Evolutionary conservation across 2,113 vertebrate genomes (phyloP).

Genomic region (Thermophis baileyi): DNA sequence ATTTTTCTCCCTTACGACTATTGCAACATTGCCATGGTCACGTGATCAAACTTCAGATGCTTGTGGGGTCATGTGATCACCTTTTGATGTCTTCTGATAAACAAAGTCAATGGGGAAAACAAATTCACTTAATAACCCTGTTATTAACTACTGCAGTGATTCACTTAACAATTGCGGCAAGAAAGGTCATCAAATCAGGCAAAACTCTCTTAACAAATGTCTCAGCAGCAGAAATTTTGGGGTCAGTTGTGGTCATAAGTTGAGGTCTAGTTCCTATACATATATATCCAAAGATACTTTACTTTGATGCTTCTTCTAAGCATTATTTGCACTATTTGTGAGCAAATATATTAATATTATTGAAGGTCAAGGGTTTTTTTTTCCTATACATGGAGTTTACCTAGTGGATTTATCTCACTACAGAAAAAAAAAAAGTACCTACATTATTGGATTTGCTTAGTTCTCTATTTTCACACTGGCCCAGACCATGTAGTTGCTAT

Average conservation of each 20-base stretch:
- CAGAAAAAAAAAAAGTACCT: background rate
- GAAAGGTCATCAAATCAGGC: background rate
- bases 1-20: background rate
- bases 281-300: background rate
- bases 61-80: background rate
- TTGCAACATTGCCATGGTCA: background rate
- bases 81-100: background rate
- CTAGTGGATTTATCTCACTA: background rate
- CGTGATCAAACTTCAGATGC: background rate
- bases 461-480: background rate
- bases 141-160: background rate
- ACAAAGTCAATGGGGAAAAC: background rate
- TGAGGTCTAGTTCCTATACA: background rate
- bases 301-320: background rate
- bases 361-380: background rate
- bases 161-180: background rate
- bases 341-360: background rate
- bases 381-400: background rate
- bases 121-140: background rate
- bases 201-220: background rate
- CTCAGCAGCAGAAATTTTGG: background rate
- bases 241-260: background rate
- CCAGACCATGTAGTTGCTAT: slow-evolving; percentile 7
- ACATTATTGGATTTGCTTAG: slow-evolving; percentile 3
- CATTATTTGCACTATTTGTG: background rate